Base-by-base conservation (phyloP, 1,140 invertebrate genomes). In the Argopecten irradians region DNA sequence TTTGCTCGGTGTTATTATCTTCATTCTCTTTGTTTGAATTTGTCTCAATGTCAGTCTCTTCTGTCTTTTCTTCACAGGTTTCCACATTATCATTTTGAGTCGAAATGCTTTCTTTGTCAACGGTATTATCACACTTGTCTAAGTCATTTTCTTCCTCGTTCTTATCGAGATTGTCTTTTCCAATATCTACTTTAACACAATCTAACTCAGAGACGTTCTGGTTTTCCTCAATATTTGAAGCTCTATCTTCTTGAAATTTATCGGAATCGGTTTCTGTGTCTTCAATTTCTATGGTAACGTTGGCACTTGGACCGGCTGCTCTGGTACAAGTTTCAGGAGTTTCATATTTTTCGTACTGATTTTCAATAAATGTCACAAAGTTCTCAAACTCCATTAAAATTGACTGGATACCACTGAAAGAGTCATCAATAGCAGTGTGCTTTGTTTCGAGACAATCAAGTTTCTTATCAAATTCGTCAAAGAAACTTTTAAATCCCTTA, bases 311-410 rank as follows among this genome's bases (percentile, higher is more conserved):
- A 11, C 16, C 55, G n/a, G 5, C 55, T 3, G 14, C 22, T 16
- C n/a, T 71, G 22, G 22, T 71, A 39, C 36, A 39, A 8, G 36
- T 39, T 5, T 71, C 55, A n/a, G 22, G 5, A 16, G 14, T n/a
- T 71, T n/a, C 55, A 71, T 28, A 7, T 1, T n/a, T 71, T 71
- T 71, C 55, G 16, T 71, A 71, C 55, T 71, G 55, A 16, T 71
- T 1, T 71, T 71, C 55, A n/a, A 71, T 71, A n/a, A 71, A 71
- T 71, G 55, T 28, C 55, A 71, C 55, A 71, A 71, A 71, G 55
- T 71, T 71, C n/a, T 71, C 55, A 71, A 71, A 71, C 11, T 71
- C 55, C 55, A 71, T 71, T 71, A 71, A 71, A 71, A 71, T 71
- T 71, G 55, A 71, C 55, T 71, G 55, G 22, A 71, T 71, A 28